Base-by-base conservation (phyloP, 2,797 vertebrate genomes). In the Lagodon rhomboides region DNA sequence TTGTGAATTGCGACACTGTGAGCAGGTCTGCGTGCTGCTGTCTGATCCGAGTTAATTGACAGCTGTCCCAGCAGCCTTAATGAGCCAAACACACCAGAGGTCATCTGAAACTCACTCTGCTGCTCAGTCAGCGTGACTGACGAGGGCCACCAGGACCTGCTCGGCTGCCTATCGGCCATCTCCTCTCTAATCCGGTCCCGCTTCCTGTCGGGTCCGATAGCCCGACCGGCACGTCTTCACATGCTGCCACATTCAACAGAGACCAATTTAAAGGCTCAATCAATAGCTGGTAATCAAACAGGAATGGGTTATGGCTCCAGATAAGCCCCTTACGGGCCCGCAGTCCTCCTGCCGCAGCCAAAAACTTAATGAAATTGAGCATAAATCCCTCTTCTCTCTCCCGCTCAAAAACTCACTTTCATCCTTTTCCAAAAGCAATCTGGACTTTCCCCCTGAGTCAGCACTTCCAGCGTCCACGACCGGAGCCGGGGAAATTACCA, bases 401-500 rank as follows among this genome's bases (percentile, higher is more conserved):
- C 30, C 54, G 61, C 74, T 20, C 54, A 66, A 53, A 86, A 80
- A 80, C 68, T 81, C 82, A 68, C 71, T 78, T 86, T 91, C 85
- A 92, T 92, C 82, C 80, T 55, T 66, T 83, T 89, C 84, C 87
- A 87, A 91, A 92, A 92, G 85, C 87, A 92, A 92, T 90, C 88
- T 90, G 78, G 79, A 91, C 88, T 90, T 85, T 89, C 50, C 85
- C 83, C 85, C 82, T 82, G 90, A 92, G 81, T 94, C 92, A 92
- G 92, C 93, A 82, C 69, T 87, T 69, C 5, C 51, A 23, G 77
- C n/a, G 54, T 86, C 83, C 87, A 71, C 77, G 58, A 87, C 79
- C 56, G 84, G 68, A 89, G 76, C 84, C 11, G 51, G 81, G 81
- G 75, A 89, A 88, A 92, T 92, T 79, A 89, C 63, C 77, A 87